These are phyloP conservation scores for Siniperca knerii DNA, from an alignment of 2,113 vertebrate species.

Conservation along the genomic window DNA sequence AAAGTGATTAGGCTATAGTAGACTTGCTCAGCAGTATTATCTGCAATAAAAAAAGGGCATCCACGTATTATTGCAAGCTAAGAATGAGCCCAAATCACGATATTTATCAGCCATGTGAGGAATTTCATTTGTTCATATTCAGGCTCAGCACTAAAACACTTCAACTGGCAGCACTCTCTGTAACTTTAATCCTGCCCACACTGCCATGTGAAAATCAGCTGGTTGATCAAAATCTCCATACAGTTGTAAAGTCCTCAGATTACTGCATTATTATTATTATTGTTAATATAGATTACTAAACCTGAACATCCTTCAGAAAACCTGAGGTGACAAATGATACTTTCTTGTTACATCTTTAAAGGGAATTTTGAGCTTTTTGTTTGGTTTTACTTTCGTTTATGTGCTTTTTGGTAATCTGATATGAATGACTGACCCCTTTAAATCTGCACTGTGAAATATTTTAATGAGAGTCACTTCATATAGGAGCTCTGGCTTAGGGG, in stretches of 20 bases:
- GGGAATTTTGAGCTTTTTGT: not conserved
- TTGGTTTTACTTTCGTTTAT: not conserved
- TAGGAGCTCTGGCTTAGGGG: not conserved
- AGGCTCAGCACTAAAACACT: not conserved
- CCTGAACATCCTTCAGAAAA: not conserved
- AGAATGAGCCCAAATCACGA: slow-evolving; percentile 2
- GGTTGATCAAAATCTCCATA: not conserved
- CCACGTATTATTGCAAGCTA: not conserved
- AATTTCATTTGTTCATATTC: not conserved
- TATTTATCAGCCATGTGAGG: not conserved
- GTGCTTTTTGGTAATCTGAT: not conserved
- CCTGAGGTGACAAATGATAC: not conserved
- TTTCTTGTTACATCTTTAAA: not conserved
- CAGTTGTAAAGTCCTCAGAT: not conserved
- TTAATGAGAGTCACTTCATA: not conserved
- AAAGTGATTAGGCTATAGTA: not conserved
- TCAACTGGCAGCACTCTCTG: not conserved
- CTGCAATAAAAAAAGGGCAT: not conserved
- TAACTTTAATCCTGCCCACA: not conserved
- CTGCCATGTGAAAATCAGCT: not conserved
- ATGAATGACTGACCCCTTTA: not conserved
- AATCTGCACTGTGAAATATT: not conserved
- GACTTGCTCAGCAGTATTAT: not conserved
- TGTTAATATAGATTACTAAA: not conserved
- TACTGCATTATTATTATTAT: not conserved